These are phyloP conservation scores for Orthosia cruda DNA, from an alignment of 2,888 invertebrate species.

Conservation along the genomic window DNA sequence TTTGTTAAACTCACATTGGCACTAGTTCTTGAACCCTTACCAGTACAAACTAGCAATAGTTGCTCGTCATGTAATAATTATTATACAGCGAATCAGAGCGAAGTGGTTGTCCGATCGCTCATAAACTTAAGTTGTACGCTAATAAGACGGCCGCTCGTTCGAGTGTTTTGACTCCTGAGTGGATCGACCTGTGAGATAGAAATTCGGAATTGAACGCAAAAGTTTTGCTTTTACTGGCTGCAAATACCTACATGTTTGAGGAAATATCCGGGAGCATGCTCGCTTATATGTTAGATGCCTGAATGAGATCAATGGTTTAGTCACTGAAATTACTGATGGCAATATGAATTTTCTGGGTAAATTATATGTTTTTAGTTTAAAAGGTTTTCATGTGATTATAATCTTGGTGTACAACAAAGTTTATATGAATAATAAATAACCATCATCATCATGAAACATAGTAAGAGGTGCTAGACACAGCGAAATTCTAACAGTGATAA, in stretches of 20 bases:
- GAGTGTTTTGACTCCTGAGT: constrained; percentile 56
- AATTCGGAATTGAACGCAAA: constrained; percentile 21
- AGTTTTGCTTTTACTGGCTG: constrained; percentile 18
- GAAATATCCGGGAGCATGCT: background rate
- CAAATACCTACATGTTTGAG: background rate
- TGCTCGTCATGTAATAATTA: constrained; percentile 50
- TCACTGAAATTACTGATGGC: background rate
- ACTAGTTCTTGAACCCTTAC: background rate
- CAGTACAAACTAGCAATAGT: constrained; percentile 5
- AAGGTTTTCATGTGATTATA: too few relatives aligned
- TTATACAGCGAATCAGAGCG: constrained; percentile 47
- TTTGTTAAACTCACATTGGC: background rate
- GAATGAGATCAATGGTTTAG: background rate
- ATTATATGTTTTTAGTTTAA: too few relatives aligned
- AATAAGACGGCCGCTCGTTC: constrained; percentile 56
- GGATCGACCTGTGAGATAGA: constrained; percentile 26
- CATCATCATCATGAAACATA: too few relatives aligned
- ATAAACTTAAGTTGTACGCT: constrained; percentile 58
- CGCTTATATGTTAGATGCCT: background rate
- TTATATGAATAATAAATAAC: too few relatives aligned
- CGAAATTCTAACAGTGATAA: too few relatives aligned
- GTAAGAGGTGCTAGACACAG: too few relatives aligned
- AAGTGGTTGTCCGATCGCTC: constrained; percentile 51
- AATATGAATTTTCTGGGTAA: too few relatives aligned
- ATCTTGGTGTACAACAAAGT: too few relatives aligned